phyloP scores from a whole-genome alignment of 2,797 vertebrate genomes.

The Rhincodon typus region DNA sequence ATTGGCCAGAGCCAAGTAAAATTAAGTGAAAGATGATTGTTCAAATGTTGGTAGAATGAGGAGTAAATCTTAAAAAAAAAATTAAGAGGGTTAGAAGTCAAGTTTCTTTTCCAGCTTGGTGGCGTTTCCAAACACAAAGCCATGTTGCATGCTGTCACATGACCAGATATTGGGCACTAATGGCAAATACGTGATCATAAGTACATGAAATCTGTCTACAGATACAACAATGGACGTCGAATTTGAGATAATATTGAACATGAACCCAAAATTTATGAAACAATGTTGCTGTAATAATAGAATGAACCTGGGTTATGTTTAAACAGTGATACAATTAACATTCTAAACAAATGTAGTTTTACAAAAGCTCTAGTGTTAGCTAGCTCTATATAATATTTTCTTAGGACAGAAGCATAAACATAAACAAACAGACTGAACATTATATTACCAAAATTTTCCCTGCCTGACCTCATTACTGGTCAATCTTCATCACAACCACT shows the following conservation, averaged over 20 bases:
- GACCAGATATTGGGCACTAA: not conserved
- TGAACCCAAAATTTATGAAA: not conserved
- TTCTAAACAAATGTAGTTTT: not conserved
- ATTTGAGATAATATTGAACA: not conserved
- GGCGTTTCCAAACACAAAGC: not conserved
- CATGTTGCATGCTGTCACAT: not conserved
- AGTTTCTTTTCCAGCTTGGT: not conserved
- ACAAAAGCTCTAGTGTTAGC: not conserved
- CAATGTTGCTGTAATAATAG: not conserved
- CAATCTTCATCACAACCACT: not conserved
- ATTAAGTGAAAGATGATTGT: too few relatives aligned
- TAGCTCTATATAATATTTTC: not conserved
- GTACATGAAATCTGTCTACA: not conserved
- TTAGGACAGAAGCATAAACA: not conserved
- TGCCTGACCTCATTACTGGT: not conserved
- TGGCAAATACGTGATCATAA: not conserved
- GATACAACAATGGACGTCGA: not conserved
- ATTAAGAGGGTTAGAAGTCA: not conserved
- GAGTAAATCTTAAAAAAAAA: not conserved
- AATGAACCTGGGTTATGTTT: not conserved
- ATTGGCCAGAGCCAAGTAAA: too few relatives aligned
- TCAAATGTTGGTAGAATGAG: too few relatives aligned
- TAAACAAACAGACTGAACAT: not conserved
- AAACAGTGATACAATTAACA: not conserved
- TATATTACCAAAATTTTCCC: not conserved